Conservation (phyloP, 2,888 invertebrate species). For the Strigamia transsilvanica region DNA sequence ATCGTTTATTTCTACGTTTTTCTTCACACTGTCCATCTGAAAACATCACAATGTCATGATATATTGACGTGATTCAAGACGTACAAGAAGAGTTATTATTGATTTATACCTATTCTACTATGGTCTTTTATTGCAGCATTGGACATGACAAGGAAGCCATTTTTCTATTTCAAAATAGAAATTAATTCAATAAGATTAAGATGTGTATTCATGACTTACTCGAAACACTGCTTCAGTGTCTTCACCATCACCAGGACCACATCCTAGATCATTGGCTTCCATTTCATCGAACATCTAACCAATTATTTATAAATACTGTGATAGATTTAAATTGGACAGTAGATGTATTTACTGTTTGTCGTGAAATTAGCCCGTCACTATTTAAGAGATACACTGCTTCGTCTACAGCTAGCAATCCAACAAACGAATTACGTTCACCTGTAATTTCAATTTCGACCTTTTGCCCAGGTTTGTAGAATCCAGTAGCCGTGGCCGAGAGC, state of each 20-base stretch:
- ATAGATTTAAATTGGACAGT: not conserved
- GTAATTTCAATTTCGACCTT: not conserved
- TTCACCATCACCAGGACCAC: constrained; percentile 36
- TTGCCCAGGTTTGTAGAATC: constrained; percentile 8
- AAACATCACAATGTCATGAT: not conserved
- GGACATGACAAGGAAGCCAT: not conserved
- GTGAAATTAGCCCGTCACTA: not conserved
- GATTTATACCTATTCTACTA: not conserved
- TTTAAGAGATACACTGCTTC: constrained; percentile 50
- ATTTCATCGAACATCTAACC: constrained; percentile 49
- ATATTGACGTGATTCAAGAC: not conserved
- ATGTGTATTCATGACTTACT: not conserved
- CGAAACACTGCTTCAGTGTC: constrained; percentile 44
- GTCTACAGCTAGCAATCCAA: constrained; percentile 49
- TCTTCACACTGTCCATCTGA: not conserved
- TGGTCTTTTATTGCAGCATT: constrained; percentile 26
- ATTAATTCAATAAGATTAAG: not conserved
- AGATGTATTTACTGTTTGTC: not conserved
- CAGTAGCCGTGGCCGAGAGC: not conserved
- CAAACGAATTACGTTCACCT: constrained; percentile 20
- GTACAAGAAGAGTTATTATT: not conserved
- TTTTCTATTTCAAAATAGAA: not conserved
- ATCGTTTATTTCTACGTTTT: not conserved
- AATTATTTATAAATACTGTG: not conserved
- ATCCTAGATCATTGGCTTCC: constrained; percentile 29